Base-by-base conservation (phyloP, 2,888 invertebrate species). In the Sinopyrophorus schimmeli region DNA sequence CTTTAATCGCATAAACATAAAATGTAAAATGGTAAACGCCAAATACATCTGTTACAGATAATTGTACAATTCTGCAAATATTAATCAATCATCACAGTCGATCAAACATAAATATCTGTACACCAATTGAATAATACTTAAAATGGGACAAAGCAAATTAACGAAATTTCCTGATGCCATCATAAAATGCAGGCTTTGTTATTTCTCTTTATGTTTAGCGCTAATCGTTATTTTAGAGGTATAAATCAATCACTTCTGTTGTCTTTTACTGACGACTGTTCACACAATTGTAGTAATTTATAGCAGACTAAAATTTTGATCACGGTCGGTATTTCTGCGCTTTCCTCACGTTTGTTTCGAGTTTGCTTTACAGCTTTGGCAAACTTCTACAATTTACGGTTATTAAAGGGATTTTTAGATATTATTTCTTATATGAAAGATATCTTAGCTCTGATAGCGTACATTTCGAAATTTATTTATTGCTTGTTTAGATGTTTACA, bases 121-220 rank as follows among this genome's bases (percentile, higher is more conserved):
- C 34, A 35, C 43, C 23, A 27, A 27, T 43, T 18, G 10, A 43
- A 43, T 43, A 43, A 34, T 43, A 34, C 16, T 43, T 34, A 20
- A 17, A 43, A 20, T 18, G 27, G 38, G 43, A 54, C 48, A 51
- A 41, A 52, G 49, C 52, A 52, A 57, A 57, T 57, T 57, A 53
- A 54, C 53, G 50, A 50, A 54, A 54, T 46, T 49, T 51, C 49
- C 39, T 42, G 46, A 50, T 46, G 54, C 52, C 52, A 47, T 53
- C 51, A 47, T 54, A 50, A 54, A 54, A 52, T 28, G 39, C 12
- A 9, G 37, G 44, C 47, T 48, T 51, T 52, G 44, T 53, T 47
- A 40, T 56, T 47, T 47, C 41, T 38, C 40, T 49, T 37, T 37
- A 18, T 39, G 44, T 16, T 44, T 27, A 31, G 34, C 34, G 47